phyloP scores from a whole-genome alignment of 2,113 vertebrate genomes.

The Halichoerus grypus region DNA sequence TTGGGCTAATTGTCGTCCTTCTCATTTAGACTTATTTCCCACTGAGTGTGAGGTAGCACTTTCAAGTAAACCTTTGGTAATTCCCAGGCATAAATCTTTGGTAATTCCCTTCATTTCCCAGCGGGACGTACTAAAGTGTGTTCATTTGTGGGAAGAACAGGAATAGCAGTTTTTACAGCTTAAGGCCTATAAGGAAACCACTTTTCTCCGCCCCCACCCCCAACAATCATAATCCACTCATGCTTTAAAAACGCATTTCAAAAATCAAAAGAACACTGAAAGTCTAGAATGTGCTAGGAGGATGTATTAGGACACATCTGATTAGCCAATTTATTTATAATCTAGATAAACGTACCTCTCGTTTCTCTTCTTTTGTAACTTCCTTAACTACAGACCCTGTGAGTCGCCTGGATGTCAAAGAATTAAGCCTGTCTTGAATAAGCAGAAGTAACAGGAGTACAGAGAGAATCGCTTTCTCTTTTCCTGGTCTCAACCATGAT shows the following conservation, averaged over 20 bases:
- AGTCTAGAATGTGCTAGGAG: background rate
- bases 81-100: constrained; percentile 33
- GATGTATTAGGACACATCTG: background rate
- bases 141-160: constrained; percentile 53
- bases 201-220: rapidly evolving
- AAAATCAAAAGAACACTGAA: constrained; percentile 50
- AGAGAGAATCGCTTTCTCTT: background rate
- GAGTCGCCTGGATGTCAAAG: background rate
- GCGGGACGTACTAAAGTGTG: background rate
- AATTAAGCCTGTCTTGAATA: background rate
- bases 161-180: constrained; percentile 58
- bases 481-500: background rate
- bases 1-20: constrained; percentile 64
- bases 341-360: background rate
- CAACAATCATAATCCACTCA: constrained; percentile 41
- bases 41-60: constrained; percentile 45
- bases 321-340: background rate
- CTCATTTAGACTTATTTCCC: constrained; percentile 54
- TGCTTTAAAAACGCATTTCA: constrained; percentile 41
- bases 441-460: background rate
- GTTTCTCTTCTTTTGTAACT: background rate
- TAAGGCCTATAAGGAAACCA: constrained; percentile 12
- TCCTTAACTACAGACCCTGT: background rate
- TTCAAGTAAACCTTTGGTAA: constrained; percentile 60
- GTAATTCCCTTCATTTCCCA: constrained; percentile 65